A percentile compares a stretch with the other conserved stretches of the same genome.
Evolutionary conservation across 1,140 invertebrate genomes (phyloP).

Genomic region (Bacillus rossius): DNA sequence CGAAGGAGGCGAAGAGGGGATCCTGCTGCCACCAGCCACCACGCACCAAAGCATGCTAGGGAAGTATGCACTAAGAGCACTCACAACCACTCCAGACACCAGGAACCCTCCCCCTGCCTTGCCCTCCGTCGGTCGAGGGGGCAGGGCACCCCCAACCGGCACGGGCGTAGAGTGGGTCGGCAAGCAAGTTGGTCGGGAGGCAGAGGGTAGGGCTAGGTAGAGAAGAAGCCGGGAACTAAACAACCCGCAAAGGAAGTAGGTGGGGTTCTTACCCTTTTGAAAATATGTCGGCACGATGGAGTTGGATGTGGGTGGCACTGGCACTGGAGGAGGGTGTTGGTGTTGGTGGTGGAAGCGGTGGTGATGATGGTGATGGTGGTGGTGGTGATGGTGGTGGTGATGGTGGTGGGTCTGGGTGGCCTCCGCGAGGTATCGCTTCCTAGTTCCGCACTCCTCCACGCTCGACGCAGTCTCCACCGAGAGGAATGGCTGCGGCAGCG

Average conservation of each 20-base stretch:
- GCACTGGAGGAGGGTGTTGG: slow-evolving; percentile 49
- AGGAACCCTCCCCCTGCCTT: too few relatives aligned
- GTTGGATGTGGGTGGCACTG: slow-evolving; percentile 46
- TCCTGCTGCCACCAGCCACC: too few relatives aligned
- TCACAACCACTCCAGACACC: too few relatives aligned
- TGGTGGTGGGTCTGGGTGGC: slow-evolving; percentile 35
- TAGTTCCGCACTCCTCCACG: not conserved
- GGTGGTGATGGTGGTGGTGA: slow-evolving; percentile 30
- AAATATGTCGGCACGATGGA: slow-evolving; percentile 32
- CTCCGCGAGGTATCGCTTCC: slow-evolving; percentile 24
- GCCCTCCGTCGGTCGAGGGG: too few relatives aligned
- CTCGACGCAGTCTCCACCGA: not conserved
- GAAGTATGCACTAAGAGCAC: too few relatives aligned
- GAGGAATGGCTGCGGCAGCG: slow-evolving; percentile 4
- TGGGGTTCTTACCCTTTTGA: slow-evolving; percentile 18
- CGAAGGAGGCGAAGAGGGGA: too few relatives aligned
- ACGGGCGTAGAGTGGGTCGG: too few relatives aligned
- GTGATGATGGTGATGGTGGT: slow-evolving; percentile 34
- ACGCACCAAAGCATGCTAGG: too few relatives aligned
- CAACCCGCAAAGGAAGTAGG: not conserved
- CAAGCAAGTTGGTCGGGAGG: not conserved
- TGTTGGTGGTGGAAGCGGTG: slow-evolving; percentile 48
- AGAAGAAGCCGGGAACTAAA: not conserved
- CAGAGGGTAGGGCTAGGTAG: not conserved
- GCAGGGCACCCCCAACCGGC: too few relatives aligned